Conservation (phyloP, 2,797 vertebrate species). For the Rhabdophis nuchalis region DNA sequence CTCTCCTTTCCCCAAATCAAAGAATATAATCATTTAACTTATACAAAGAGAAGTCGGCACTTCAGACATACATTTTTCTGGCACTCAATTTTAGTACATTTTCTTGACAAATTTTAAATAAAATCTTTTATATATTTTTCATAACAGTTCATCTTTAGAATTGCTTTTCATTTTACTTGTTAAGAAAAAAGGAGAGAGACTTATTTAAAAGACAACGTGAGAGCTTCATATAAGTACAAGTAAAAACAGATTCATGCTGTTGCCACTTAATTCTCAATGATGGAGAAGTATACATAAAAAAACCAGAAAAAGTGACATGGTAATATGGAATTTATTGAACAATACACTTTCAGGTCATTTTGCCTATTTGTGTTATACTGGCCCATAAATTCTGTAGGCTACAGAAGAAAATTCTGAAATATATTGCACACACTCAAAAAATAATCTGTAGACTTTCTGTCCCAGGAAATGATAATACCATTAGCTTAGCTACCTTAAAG, state of each 20-base stretch:
- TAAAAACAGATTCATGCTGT: background rate
- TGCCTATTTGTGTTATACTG: constrained; percentile 21
- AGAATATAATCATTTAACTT: constrained; percentile 68
- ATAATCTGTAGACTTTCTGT: background rate
- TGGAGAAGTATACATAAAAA: constrained; percentile 41
- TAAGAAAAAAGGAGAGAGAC: background rate
- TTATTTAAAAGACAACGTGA: background rate
- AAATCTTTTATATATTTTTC: constrained; percentile 20
- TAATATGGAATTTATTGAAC: constrained; percentile 61
- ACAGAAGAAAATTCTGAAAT: background rate
- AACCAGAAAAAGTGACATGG: constrained; percentile 45
- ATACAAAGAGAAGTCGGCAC: constrained; percentile 53
- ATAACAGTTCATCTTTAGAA: background rate
- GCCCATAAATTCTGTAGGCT: constrained; percentile 31
- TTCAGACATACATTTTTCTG: constrained; percentile 59
- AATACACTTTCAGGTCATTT: background rate
- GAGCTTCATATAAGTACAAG: constrained; percentile 7
- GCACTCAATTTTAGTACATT: constrained; percentile 45
- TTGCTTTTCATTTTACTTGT: constrained; percentile 3
- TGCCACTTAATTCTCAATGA: background rate
- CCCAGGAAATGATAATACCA: background rate
- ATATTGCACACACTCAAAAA: background rate
- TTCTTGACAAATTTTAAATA: constrained; percentile 39
- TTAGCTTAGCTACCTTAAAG: background rate
- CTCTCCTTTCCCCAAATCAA: constrained; percentile 57